Evolutionary conservation across 2,797 vertebrate genomes (phyloP).

Genomic region (Callimico goeldii): DNA sequence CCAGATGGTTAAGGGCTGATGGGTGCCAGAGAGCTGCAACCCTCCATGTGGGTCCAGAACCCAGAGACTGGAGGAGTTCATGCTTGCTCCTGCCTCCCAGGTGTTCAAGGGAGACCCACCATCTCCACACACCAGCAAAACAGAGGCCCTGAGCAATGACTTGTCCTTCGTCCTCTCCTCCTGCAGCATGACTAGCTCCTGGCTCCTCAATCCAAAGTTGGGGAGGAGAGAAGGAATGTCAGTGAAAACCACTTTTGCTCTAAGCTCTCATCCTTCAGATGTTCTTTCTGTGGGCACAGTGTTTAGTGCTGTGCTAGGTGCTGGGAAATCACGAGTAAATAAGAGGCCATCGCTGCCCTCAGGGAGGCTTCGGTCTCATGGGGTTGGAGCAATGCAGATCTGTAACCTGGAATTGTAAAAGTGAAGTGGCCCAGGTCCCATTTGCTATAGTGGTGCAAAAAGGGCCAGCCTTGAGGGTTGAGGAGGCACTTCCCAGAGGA

Average conservation of each 20-base stretch:
- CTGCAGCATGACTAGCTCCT: neutral
- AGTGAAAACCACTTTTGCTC: rapidly evolving
- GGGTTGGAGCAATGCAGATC: neutral
- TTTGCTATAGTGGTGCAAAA: neutral
- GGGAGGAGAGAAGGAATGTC: neutral
- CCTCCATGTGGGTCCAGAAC: rapidly evolving
- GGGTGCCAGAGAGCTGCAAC: neutral
- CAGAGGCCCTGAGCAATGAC: neutral
- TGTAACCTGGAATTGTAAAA: rapidly evolving
- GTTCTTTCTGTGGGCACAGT: rapidly evolving
- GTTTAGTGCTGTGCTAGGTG: rapidly evolving
- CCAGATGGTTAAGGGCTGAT: rapidly evolving
- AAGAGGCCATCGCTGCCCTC: no score
- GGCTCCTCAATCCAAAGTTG: neutral
- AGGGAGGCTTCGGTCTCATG: rapidly evolving
- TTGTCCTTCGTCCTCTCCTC: no score
- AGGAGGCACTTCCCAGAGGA: neutral
- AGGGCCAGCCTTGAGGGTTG: no score
- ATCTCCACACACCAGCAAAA: neutral
- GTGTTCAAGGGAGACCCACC: no score
- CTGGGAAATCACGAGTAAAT: rapidly evolving
- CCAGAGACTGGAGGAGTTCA: neutral
- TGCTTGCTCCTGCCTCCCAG: neutral
- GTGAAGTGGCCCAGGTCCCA: neutral
- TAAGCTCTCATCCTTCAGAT: neutral